phyloP scores from a whole-genome alignment of 2,797 vertebrate genomes.

The Hirundo rustica region DNA sequence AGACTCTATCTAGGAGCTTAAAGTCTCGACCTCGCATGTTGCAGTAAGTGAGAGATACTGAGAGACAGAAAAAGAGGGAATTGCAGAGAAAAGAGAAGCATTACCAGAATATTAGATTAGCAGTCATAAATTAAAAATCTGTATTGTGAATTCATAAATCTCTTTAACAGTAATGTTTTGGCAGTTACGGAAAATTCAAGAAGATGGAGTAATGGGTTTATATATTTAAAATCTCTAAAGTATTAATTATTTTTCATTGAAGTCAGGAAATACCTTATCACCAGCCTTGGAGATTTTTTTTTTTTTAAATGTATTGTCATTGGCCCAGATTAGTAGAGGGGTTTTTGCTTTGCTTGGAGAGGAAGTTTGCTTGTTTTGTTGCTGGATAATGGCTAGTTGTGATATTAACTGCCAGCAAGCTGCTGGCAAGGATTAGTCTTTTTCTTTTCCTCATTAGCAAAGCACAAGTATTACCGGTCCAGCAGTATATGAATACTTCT shows the following conservation, averaged over 20 bases:
- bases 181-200: not conserved
- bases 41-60: not conserved
- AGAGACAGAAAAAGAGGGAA: not conserved
- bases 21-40: not conserved
- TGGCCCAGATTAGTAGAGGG: constrained; percentile 51
- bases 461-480: constrained; percentile 33
- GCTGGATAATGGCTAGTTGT: constrained; percentile 79
- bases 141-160: constrained; percentile 34
- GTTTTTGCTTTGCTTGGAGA: constrained; percentile 53
- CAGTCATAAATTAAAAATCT: constrained; percentile 55
- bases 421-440: constrained; percentile 62
- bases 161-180: constrained; percentile 30
- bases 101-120: constrained; percentile 45
- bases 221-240: constrained; percentile 28
- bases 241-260: constrained; percentile 26
- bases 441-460: constrained; percentile 71
- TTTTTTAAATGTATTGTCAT: constrained; percentile 41
- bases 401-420: constrained; percentile 71
- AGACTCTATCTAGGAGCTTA: constrained; percentile 1
- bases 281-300: constrained; percentile 35
- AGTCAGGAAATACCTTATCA: constrained; percentile 38
- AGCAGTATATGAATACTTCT: not conserved
- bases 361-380: constrained; percentile 72
- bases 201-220: not conserved
- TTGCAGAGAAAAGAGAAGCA: constrained; percentile 7